These are phyloP conservation scores for Nineta flava DNA, from an alignment of 2,888 invertebrate species.

Conservation along the genomic window DNA sequence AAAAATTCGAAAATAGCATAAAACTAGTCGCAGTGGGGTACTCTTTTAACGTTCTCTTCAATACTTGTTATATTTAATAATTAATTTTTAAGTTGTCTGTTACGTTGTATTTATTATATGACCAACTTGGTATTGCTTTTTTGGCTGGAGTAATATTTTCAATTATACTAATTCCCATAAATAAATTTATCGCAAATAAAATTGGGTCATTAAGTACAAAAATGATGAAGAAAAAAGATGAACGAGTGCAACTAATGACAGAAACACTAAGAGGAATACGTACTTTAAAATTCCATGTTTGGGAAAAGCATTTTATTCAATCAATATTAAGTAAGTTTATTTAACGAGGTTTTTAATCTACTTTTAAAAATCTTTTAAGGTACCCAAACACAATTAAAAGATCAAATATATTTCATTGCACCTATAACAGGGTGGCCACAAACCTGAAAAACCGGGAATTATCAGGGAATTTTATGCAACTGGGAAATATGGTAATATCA, in stretches of 20 bases:
- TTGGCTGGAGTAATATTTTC: constrained; percentile 80
- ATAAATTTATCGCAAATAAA: constrained; percentile 74
- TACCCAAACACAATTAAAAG: no score
- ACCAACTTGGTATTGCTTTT: constrained; percentile 81
- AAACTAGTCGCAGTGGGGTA: no score
- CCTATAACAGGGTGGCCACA: no score
- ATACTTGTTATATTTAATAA: not conserved
- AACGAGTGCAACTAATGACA: constrained; percentile 69
- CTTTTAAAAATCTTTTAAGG: no score
- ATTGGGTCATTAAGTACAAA: constrained; percentile 73
- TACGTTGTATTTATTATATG: constrained; percentile 67
- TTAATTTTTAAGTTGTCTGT: constrained; percentile 44
- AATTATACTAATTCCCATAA: constrained; percentile 79
- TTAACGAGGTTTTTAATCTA: not conserved
- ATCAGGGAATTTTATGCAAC: no score
- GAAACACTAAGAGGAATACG: constrained; percentile 79
- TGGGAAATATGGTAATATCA: no score
- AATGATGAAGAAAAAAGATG: constrained; percentile 85
- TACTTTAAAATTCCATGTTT: constrained; percentile 81
- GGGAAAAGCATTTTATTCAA: constrained; percentile 76
- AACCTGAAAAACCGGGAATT: no score
- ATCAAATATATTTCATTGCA: no score
- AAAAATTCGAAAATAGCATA: not conserved
- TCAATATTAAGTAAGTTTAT: constrained; percentile 45
- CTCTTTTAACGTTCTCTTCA: no score